These are phyloP conservation scores for Variabilichromis moorii DNA, from an alignment of 2,113 vertebrate genomes.

Conservation along the genomic window DNA sequence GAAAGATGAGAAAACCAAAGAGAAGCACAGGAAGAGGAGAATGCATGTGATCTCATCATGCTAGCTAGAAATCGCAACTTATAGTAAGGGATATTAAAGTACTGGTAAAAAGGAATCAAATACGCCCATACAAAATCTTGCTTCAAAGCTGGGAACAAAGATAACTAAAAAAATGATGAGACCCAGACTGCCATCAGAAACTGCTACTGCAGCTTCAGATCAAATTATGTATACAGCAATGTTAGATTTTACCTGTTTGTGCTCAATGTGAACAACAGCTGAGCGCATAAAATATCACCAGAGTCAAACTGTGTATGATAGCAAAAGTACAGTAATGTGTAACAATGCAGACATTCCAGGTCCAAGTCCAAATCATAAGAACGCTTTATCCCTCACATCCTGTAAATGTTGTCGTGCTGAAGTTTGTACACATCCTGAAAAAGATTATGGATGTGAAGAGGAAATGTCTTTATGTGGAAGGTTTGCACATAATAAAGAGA, in stretches of 20 bases:
- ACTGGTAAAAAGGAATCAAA: not conserved
- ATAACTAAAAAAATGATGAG: conserved; percentile 22
- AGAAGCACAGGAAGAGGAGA: not conserved
- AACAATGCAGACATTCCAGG: conserved; percentile 3
- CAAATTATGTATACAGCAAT: conserved; percentile 12
- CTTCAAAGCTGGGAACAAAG: not conserved
- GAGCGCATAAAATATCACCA: not conserved
- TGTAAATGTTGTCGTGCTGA: not conserved
- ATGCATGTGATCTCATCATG: conserved; percentile 7
- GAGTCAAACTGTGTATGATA: not conserved
- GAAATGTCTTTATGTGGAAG: not conserved
- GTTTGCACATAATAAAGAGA: not conserved
- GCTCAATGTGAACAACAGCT: conserved; percentile 25
- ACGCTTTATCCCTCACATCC: not conserved
- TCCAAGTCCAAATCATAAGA: not conserved
- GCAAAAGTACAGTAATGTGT: not conserved
- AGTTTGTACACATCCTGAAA: not conserved
- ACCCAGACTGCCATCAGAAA: conserved; percentile 36
- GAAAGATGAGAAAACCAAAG: conserved; percentile 18
- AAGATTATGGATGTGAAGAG: not conserved
- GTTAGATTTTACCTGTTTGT: conserved; percentile 27
- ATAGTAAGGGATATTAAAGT: conserved; percentile 3
- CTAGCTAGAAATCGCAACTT: conserved; percentile 22
- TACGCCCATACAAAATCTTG: not conserved
- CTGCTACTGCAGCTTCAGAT: conserved; percentile 7